phyloP scores from a whole-genome alignment of 2,797 vertebrate species.

The Poecile montanus region DNA sequence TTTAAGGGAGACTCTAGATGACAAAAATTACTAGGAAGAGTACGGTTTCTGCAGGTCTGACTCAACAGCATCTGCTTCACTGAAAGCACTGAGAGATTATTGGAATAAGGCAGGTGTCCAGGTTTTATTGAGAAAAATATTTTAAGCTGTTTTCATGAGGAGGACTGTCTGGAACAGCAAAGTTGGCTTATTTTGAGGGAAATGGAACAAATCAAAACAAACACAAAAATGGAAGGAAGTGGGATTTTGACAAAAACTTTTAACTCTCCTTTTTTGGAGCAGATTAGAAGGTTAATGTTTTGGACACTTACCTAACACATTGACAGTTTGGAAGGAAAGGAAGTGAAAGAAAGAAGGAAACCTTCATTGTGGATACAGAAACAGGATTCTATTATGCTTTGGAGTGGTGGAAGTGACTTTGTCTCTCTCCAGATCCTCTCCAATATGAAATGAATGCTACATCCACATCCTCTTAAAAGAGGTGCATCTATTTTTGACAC shows the following conservation, averaged over 20 bases:
- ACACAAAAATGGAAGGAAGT: background rate
- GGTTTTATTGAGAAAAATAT: conserved; percentile 28
- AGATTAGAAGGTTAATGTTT: background rate
- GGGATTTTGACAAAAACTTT: background rate
- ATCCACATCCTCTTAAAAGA: background rate
- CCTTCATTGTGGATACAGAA: background rate
- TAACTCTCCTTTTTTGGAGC: background rate
- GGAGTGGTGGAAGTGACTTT: background rate
- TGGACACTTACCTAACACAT: background rate
- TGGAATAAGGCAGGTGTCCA: conserved; percentile 37
- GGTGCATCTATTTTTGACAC: background rate
- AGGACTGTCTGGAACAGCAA: background rate
- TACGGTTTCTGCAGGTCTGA: background rate
- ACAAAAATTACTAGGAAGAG: background rate
- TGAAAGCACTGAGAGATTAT: background rate
- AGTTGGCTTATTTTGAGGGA: background rate
- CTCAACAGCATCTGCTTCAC: conserved; percentile 1
- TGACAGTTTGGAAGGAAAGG: background rate
- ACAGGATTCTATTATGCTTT: background rate
- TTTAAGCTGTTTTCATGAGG: conserved; percentile 2
- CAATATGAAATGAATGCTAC: background rate
- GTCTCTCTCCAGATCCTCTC: background rate
- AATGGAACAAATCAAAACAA: background rate
- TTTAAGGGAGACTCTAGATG: background rate
- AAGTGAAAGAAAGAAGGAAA: background rate